Evolutionary conservation across 2,797 vertebrate species (phyloP).

Genomic region (Karalla daura): DNA sequence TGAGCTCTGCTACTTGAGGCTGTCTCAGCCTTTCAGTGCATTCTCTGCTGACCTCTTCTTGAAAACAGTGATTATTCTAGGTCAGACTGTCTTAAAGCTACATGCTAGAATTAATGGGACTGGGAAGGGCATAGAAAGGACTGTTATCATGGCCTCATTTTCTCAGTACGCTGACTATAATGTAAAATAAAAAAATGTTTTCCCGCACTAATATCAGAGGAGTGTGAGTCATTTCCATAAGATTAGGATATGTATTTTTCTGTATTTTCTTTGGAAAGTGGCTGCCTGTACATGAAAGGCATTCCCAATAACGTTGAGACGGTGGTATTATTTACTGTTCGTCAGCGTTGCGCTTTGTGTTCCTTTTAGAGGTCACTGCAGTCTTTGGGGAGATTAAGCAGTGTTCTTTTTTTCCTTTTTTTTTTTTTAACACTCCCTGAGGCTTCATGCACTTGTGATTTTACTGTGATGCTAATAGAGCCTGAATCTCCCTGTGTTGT

Average conservation of each 20-base stretch:
- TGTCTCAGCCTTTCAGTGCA: slow-evolving; percentile 51
- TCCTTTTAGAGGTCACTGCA: slow-evolving; percentile 33
- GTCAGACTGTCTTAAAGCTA: slow-evolving; percentile 78
- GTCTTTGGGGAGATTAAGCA: slow-evolving; percentile 39
- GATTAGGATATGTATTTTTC: slow-evolving; percentile 7
- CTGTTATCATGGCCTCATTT: slow-evolving; percentile 59
- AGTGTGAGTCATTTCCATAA: slow-evolving; percentile 37
- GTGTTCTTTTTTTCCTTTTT: no score
- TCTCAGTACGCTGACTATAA: slow-evolving; percentile 29
- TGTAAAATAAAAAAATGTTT: slow-evolving; percentile 21
- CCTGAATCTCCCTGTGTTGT: slow-evolving; percentile 26
- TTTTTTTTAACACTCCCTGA: slow-evolving; percentile 21
- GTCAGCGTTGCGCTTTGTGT: slow-evolving; percentile 15
- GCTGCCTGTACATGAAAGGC: slow-evolving; percentile 26
- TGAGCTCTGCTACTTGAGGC: slow-evolving; percentile 51
- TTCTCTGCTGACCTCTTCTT: slow-evolving; percentile 66
- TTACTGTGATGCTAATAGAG: slow-evolving; percentile 37
- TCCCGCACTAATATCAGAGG: slow-evolving; percentile 25
- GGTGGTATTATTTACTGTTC: slow-evolving; percentile 27
- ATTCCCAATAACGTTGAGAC: slow-evolving; percentile 2
- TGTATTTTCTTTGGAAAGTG: slow-evolving; percentile 22
- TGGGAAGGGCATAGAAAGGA: slow-evolving; percentile 59
- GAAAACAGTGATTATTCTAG: slow-evolving; percentile 78
- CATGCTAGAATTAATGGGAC: slow-evolving; percentile 64
- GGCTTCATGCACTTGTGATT: slow-evolving; percentile 41